These are phyloP conservation scores for Iselma pallidipennis DNA, from an alignment of 2,888 invertebrate genomes.

Conservation along the genomic window DNA sequence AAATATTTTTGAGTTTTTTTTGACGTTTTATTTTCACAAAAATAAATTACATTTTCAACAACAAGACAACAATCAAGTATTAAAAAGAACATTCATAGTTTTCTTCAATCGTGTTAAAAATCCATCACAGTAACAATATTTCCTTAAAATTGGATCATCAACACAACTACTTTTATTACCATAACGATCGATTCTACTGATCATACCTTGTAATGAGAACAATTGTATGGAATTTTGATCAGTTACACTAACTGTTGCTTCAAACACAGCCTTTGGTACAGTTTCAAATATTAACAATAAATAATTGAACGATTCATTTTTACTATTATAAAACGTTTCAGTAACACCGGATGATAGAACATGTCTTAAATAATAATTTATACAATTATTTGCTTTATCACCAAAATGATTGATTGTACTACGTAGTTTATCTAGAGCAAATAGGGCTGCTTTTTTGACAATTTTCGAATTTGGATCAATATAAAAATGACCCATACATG, in stretches of 20 bases:
- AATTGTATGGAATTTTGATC: conserved; percentile 15
- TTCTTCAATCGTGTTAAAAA: conserved; percentile 26
- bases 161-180: conserved; percentile 59
- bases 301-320: conserved; percentile 48
- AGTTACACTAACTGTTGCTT: conserved; percentile 65
- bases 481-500: conserved; percentile 65
- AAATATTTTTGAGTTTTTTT: background rate
- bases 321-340: conserved; percentile 27
- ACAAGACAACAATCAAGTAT: conserved; percentile 26
- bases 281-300: conserved; percentile 70
- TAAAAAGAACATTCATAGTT: conserved; percentile 30
- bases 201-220: conserved; percentile 60
- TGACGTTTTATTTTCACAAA: background rate
- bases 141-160: conserved; percentile 56
- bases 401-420: conserved; percentile 26
- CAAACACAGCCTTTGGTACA: conserved; percentile 68
- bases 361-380: conserved; percentile 38
- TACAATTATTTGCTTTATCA: conserved; percentile 33
- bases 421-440: conserved; percentile 52
- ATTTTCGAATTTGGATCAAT: conserved; percentile 57
- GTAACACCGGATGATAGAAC: conserved; percentile 35
- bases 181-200: conserved; percentile 63
- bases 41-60: background rate
- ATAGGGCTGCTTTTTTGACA: conserved; percentile 60
- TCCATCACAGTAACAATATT: conserved; percentile 60